Conservation (phyloP, 2,797 vertebrate genomes). For the Aselliscus stoliczkanus region DNA sequence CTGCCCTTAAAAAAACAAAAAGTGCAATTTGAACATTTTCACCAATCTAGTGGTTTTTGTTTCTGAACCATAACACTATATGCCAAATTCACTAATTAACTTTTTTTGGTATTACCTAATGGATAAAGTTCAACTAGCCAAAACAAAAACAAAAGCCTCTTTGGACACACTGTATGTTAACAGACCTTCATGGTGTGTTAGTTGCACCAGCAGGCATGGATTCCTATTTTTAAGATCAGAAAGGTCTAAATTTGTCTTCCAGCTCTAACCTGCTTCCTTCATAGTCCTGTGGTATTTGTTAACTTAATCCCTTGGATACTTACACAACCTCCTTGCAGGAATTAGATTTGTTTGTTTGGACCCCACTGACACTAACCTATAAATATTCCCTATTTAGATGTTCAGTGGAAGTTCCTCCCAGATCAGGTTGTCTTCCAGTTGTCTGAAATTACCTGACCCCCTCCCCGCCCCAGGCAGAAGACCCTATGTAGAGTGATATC, state of each 20-base stretch:
- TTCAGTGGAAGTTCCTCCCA: constrained; percentile 6
- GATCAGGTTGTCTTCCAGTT: background rate
- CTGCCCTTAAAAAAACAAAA: no score
- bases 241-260: background rate
- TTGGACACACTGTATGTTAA: background rate
- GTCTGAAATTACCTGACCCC: background rate
- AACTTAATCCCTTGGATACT: background rate
- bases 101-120: background rate
- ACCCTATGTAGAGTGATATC: background rate
- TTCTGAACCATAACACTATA: background rate
- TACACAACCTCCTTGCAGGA: background rate
- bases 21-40: constrained; percentile 28
- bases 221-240: constrained; percentile 51
- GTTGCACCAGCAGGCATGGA: background rate
- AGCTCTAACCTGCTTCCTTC: background rate
- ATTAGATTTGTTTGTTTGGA: background rate
- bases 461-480: background rate
- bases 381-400: constrained; percentile 3
- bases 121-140: background rate
- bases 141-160: background rate
- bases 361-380: background rate
- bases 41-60: constrained; percentile 37
- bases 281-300: background rate
- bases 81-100: background rate
- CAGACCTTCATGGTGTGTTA: background rate